These are phyloP conservation scores for Drosophila prostipennis DNA, from an alignment of 2,888 invertebrate species.

Conservation along the genomic window DNA sequence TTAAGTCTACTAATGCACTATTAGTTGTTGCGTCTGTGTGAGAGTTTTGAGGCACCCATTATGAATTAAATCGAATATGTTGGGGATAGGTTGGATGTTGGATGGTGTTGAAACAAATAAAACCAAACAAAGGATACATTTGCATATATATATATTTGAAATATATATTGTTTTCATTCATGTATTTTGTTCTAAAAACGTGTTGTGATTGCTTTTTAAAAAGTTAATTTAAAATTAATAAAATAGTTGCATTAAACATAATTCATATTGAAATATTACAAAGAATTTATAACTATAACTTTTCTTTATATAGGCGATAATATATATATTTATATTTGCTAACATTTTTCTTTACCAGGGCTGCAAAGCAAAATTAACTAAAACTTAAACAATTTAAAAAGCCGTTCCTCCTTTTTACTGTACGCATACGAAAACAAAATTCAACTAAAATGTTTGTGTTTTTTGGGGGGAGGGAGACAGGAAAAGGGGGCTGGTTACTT, in stretches of 20 bases:
- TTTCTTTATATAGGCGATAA: conserved; percentile 37
- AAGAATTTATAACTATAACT: conserved; percentile 49
- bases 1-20: conserved; percentile 77
- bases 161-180: conserved; percentile 33
- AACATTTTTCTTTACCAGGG: conserved; percentile 25
- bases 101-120: conserved; percentile 12
- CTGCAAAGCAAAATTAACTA: conserved; percentile 64
- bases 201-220: conserved; percentile 59
- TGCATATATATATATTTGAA: conserved; percentile 34
- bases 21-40: conserved; percentile 67
- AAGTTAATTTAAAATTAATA: conserved; percentile 68
- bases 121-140: conserved; percentile 40
- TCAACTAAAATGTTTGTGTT: conserved; percentile 59
- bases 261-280: conserved; percentile 55
- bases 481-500: conserved; percentile 1
- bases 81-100: neutral
- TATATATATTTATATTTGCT: conserved; percentile 39
- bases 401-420: conserved; percentile 49
- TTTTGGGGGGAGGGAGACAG: conserved; percentile 2
- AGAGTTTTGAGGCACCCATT: conserved; percentile 60
- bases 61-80: conserved; percentile 30
- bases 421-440: conserved; percentile 65
- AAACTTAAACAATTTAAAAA: conserved; percentile 70
- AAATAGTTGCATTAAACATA: conserved; percentile 57
- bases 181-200: conserved; percentile 69